These are phyloP conservation scores for Calameuta idolon DNA, from an alignment of 2,888 invertebrate genomes.

Conservation along the genomic window DNA sequence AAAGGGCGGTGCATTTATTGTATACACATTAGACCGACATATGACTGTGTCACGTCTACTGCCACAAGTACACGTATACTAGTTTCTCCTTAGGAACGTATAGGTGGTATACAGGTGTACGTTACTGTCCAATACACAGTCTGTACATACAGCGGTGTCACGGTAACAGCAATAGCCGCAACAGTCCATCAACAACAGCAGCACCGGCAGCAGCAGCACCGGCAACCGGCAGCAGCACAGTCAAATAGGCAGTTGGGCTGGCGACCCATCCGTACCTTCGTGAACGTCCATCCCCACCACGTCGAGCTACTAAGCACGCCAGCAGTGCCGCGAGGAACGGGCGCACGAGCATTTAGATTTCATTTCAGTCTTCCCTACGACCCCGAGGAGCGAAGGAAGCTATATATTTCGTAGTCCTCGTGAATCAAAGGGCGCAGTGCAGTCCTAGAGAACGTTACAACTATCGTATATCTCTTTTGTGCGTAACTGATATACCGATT, in stretches of 20 bases:
- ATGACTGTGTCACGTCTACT: constrained; percentile 9
- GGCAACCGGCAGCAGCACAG: background rate
- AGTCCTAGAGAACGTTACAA: too few species aligned
- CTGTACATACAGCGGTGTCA: background rate
- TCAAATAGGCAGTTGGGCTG: constrained; percentile 42
- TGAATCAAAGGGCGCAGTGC: background rate
- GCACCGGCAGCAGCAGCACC: background rate
- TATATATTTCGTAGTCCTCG: background rate
- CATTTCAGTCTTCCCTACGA: constrained; percentile 53
- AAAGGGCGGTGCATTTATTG: constrained; percentile 40
- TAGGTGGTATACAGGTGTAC: background rate
- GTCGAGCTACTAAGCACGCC: constrained; percentile 34
- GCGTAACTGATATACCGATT: background rate
- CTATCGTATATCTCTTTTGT: background rate
- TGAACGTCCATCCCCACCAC: constrained; percentile 30
- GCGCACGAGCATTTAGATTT: constrained; percentile 54
- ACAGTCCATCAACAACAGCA: background rate
- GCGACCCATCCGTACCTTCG: constrained; percentile 41
- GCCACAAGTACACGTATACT: background rate
- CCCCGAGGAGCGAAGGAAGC: constrained; percentile 28
- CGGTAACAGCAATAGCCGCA: background rate
- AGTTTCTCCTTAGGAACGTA: background rate
- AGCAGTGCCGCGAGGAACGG: constrained; percentile 39
- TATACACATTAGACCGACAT: constrained; percentile 34
- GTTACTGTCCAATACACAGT: background rate